These are phyloP conservation scores for Mythimna vitellina DNA, from an alignment of 2,888 invertebrate genomes.

Conservation along the genomic window DNA sequence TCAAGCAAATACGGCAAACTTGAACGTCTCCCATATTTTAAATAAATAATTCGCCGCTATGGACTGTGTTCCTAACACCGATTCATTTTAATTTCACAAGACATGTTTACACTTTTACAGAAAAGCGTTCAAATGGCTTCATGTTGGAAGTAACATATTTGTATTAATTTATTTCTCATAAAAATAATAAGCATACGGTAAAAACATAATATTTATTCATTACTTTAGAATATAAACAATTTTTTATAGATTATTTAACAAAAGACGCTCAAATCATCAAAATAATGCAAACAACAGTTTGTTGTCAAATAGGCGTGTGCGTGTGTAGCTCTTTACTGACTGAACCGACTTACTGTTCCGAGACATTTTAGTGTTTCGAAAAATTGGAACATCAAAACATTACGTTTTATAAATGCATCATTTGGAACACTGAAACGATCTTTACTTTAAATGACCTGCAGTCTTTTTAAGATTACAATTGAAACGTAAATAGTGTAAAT, in stretches of 20 bases:
- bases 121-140: background rate
- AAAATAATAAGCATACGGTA: background rate
- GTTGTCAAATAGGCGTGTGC: too few relatives aligned
- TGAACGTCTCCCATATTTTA: slow-evolving; percentile 76
- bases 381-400: too few relatives aligned
- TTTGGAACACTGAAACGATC: too few relatives aligned
- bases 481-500: too few relatives aligned
- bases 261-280: background rate
- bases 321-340: too few relatives aligned
- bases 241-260: background rate
- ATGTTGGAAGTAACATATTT: background rate
- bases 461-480: too few relatives aligned
- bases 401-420: too few relatives aligned
- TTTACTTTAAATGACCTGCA: too few relatives aligned
- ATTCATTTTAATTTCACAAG: slow-evolving; percentile 1
- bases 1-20: slow-evolving; percentile 84
- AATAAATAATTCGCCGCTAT: slow-evolving; percentile 71
- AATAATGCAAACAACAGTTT: slow-evolving; percentile 7
- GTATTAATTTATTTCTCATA: background rate
- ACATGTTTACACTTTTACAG: background rate
- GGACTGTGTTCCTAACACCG: slow-evolving; percentile 64
- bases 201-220: slow-evolving; percentile 33
- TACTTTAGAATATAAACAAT: slow-evolving; percentile 3
- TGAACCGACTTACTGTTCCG: too few relatives aligned
- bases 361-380: too few relatives aligned